A percentile compares a stretch with the other conserved stretches of the same genome.
Evolutionary conservation across 2,888 invertebrate species (phyloP).

Genomic region (Apodemia duryi): DNA sequence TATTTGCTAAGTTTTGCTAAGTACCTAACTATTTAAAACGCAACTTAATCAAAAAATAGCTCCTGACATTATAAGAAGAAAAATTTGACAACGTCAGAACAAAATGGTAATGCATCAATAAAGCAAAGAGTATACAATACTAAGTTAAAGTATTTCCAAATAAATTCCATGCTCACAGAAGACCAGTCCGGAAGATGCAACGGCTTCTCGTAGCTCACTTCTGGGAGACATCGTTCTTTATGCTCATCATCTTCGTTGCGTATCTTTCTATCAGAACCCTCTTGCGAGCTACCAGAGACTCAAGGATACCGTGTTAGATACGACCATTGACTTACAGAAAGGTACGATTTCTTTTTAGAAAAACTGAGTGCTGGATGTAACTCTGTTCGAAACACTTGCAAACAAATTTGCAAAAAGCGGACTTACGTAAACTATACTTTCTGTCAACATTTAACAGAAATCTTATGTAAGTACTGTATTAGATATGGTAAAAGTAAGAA

Average conservation of each 20-base stretch:
- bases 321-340: no score
- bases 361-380: no score
- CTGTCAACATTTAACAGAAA: no score
- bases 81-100: conserved; percentile 20
- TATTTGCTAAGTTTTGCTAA: no score
- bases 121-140: no score
- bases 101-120: conserved; percentile 5
- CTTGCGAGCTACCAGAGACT: conserved; percentile 36
- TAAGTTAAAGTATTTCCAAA: not conserved
- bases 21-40: no score
- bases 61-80: conserved; percentile 5
- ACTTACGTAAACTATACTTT: no score
- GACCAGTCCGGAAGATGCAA: conserved; percentile 31
- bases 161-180: not conserved
- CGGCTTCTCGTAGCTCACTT: conserved; percentile 36
- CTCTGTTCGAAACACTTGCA: no score
- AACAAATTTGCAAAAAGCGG: no score
- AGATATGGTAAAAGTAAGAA: no score
- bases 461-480: no score
- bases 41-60: not conserved
- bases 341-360: no score
- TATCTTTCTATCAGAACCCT: conserved; percentile 41
- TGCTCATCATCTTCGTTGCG: conserved; percentile 45
- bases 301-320: conserved; percentile 28
- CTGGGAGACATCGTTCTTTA: conserved; percentile 46